phyloP scores from a whole-genome alignment of 2,888 invertebrate genomes.

The Agonopterix subpropinquella region DNA sequence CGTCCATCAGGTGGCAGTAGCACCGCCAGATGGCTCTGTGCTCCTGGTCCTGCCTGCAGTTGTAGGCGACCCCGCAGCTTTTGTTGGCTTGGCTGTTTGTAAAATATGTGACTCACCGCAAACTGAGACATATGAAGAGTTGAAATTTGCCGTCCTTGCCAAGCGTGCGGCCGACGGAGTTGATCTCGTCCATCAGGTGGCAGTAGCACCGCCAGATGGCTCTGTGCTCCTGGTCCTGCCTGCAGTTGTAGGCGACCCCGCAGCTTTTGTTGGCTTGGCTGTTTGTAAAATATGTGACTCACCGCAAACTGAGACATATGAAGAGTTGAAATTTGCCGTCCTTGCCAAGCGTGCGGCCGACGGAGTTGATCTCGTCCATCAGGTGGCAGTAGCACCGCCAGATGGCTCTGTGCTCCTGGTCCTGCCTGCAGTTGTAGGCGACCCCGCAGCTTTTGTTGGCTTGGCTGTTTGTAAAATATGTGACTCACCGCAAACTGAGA shows the following conservation, averaged over 20 bases:
- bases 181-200: slow-evolving; percentile 92
- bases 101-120: slow-evolving; percentile 77
- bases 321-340: slow-evolving; percentile 99
- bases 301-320: slow-evolving; percentile 95
- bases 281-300: no score
- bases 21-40: slow-evolving; percentile 87
- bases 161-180: slow-evolving; percentile 84
- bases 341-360: slow-evolving; percentile 91
- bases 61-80: slow-evolving; percentile 55
- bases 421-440: slow-evolving; percentile 60
- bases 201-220: slow-evolving; percentile 92
- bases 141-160: slow-evolving; percentile 99
- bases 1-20: slow-evolving; percentile 92
- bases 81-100: slow-evolving; percentile 48
- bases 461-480: slow-evolving; percentile 32
- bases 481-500: slow-evolving; percentile 87
- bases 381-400: slow-evolving; percentile 93
- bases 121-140: slow-evolving; percentile 94
- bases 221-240: slow-evolving; percentile 73
- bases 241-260: slow-evolving; percentile 56
- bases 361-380: slow-evolving; percentile 90
- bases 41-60: slow-evolving; percentile 68
- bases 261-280: slow-evolving; percentile 49
- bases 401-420: slow-evolving; percentile 80
- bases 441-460: slow-evolving; percentile 51